Evolutionary conservation across 2,113 vertebrate species (phyloP).

Genomic region (Epinephelus cyanopodus): DNA sequence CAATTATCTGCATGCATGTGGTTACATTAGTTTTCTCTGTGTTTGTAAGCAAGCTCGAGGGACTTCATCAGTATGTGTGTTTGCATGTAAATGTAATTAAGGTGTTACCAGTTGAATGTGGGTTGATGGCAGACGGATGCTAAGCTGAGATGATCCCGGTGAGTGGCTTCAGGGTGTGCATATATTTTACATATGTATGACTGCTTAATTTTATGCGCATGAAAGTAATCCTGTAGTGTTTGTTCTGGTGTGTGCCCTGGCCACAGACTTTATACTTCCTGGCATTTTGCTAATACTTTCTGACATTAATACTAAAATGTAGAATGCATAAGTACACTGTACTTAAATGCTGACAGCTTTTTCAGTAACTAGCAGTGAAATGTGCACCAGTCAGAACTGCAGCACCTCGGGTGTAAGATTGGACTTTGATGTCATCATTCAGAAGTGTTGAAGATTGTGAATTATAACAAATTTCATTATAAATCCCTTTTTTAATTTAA

Average conservation of each 20-base stretch:
- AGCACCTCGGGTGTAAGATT: not conserved
- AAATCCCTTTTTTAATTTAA: not conserved
- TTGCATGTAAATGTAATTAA: slow-evolving; percentile 56
- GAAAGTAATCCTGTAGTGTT: not conserved
- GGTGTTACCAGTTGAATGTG: not conserved
- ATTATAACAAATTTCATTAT: not conserved
- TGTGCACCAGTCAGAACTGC: not conserved
- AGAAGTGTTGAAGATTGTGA: not conserved
- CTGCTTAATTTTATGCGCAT: slow-evolving; percentile 14
- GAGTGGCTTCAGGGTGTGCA: slow-evolving; percentile 13
- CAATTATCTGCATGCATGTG: slow-evolving; percentile 23
- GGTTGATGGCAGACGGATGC: slow-evolving; percentile 9
- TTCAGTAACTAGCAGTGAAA: not conserved
- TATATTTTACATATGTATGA: slow-evolving; percentile 12
- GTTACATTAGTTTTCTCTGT: slow-evolving; percentile 3
- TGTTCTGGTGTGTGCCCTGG: not conserved
- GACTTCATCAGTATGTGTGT: slow-evolving; percentile 11
- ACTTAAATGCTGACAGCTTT: not conserved
- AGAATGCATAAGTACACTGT: not conserved
- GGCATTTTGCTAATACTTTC: not conserved
- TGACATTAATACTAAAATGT: not conserved
- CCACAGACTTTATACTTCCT: not conserved
- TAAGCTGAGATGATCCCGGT: slow-evolving; percentile 23
- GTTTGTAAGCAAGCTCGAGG: slow-evolving; percentile 3
- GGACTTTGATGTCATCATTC: not conserved